Conservation (phyloP, 2,797 vertebrate species). For the Jordanella pulchra region DNA sequence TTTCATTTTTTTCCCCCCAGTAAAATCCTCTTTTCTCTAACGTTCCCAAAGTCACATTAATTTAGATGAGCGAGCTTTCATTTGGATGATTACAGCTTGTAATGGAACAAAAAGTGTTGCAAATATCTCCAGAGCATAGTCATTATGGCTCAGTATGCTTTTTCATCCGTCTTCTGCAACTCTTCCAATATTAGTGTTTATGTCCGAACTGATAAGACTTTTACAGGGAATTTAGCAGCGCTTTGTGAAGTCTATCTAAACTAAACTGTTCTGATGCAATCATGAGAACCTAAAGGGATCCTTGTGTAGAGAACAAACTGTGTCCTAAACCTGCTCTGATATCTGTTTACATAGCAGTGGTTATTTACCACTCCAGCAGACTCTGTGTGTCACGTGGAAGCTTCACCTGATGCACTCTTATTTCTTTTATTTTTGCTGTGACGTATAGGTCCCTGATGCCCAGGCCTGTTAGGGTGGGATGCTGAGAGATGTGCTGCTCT, state of each 20-base stretch:
- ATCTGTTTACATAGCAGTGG: slow-evolving; percentile 3
- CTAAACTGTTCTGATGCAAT: neutral
- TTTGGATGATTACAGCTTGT: neutral
- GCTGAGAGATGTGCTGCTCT: slow-evolving; percentile 55
- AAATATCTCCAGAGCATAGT: neutral
- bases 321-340: slow-evolving; percentile 5
- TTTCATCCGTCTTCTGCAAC: neutral
- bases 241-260: neutral
- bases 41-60: neutral
- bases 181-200: neutral
- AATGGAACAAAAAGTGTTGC: neutral
- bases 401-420: slow-evolving; percentile 18
- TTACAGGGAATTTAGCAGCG: neutral
- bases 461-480: slow-evolving; percentile 39
- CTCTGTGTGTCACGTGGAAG: neutral
- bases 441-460: slow-evolving; percentile 42
- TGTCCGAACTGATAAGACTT: neutral
- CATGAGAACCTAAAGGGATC: slow-evolving; percentile 12
- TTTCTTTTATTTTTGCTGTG: slow-evolving; percentile 19
- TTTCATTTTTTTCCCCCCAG: neutral
- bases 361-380: neutral
- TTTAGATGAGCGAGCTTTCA: neutral
- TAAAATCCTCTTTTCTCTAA: slow-evolving; percentile 2
- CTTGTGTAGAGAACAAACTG: slow-evolving; percentile 2
- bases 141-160: neutral